Evolutionary conservation across 2,888 invertebrate species (phyloP), one percentile per base, ranked within the genome.

Genomic region (Tryphoninae sp.): DNA sequence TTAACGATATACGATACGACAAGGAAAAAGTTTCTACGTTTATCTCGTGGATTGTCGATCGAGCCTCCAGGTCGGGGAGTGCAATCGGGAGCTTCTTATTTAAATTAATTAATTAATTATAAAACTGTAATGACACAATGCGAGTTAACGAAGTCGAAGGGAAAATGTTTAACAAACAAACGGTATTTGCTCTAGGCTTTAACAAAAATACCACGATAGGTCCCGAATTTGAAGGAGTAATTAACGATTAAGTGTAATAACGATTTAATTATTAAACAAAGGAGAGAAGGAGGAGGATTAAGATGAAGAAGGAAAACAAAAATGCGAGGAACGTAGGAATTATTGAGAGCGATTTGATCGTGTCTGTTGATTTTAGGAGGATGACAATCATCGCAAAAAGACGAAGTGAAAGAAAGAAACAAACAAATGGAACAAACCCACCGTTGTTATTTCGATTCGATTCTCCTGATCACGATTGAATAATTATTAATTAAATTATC

Each of bases 311-410:
- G 3, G 26, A 74, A 45, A 45, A 58, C 62, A 64, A 33, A n/a
- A 61, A 72, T 58, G 49, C 78, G 77, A 53, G 68, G 49, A 78
- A 72, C 69, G 69, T 81, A 82, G 81, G 55, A 64, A 82, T 81
- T 68, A 80, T 80, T 78, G 82, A 80, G 83, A 80, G 83, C 86
- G 85, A 86, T 85, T 69, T 83, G 83, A 87, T 86, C 84, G 86
- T 86, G 83, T 69, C 59, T 82, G 84, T 86, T 86, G 75, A 84
- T 83, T 89, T 88, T 79, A 86, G 84, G 83, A 86, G 86, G 86
- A 88, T 86, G 89, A 89, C 89, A 89, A 89, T 89, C 89, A 89
- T 88, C 86, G 85, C 84, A 81, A 45, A 78, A 61, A 49, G 51
- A 67, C 26, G 26, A 69, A 71, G 71, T 6, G 23, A 49, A 23